Conservation (phyloP, 2,888 invertebrate species). For the Cetonia aurata region DNA sequence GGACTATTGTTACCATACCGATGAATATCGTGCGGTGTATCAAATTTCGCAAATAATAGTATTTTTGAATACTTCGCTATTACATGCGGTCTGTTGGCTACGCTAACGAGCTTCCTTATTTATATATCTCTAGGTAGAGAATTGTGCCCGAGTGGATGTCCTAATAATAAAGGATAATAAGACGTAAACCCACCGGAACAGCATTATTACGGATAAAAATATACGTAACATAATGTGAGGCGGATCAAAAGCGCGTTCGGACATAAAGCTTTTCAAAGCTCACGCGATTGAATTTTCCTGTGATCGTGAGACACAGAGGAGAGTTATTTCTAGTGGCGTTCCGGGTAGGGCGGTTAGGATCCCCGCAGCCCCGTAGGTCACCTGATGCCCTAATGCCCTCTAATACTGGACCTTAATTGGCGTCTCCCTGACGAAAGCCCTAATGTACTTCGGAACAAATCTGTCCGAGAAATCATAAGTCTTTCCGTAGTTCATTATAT, state of each 20-base stretch:
- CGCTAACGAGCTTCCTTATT: conserved; percentile 60
- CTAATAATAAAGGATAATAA: conserved; percentile 58
- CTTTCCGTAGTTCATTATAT: conserved; percentile 43
- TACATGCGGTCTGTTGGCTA: conserved; percentile 57
- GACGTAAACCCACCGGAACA: conserved; percentile 54
- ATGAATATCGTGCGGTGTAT: conserved; percentile 55
- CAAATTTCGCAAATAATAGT: conserved; percentile 54
- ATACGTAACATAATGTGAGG: conserved; percentile 55
- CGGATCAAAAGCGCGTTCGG: conserved; percentile 58
- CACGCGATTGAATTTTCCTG: conserved; percentile 57
- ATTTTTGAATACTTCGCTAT: conserved; percentile 49
- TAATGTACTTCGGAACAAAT: conserved; percentile 44
- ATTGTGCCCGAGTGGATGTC: conserved; percentile 42
- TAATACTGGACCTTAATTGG: conserved; percentile 52
- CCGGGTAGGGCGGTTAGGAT: conserved; percentile 11
- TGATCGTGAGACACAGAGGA: conserved; percentile 15
- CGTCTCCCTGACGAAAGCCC: conserved; percentile 37
- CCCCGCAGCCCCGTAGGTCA: conserved; percentile 51
- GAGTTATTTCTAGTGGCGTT: conserved; percentile 35
- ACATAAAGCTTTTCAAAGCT: conserved; percentile 53
- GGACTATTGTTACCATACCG: conserved; percentile 56
- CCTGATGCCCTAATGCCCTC: conserved; percentile 52
- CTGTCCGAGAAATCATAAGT: conserved; percentile 45
- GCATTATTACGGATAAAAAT: conserved; percentile 55
- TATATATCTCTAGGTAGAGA: conserved; percentile 47